A percentile compares a stretch with the other conserved stretches of the same genome.
Conservation (phyloP, 1,140 invertebrate genomes). For the Anoplophora glabripennis region DNA sequence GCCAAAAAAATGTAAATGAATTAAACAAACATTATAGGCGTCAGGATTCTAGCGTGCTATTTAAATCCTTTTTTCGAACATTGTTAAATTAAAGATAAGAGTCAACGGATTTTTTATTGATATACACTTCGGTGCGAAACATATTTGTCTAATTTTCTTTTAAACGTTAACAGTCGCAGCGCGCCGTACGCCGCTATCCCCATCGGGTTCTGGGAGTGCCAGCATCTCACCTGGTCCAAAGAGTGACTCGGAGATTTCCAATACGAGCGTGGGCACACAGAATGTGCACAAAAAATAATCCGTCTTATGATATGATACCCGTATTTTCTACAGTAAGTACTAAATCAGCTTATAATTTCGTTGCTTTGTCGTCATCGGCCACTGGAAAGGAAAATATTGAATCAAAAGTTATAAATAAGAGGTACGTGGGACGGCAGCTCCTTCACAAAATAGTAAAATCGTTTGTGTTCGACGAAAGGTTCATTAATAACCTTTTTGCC, state of each 20-base stretch:
- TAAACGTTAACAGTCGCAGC: too few species aligned
- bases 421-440: constrained; percentile 5
- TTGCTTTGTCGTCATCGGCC: background rate
- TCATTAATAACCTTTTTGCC: too few species aligned
- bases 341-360: constrained; percentile 21
- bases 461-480: too few species aligned
- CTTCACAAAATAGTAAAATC: too few species aligned
- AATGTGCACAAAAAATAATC: constrained; percentile 30
- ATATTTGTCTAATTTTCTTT: too few species aligned
- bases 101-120: too few species aligned
- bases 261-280: constrained; percentile 27
- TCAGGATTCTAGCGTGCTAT: too few species aligned
- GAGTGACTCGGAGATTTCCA: constrained; percentile 26
- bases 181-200: constrained; percentile 8
- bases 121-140: too few species aligned
- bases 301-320: constrained; percentile 26
- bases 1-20: too few species aligned
- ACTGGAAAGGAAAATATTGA: constrained; percentile 14
- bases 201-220: constrained; percentile 13
- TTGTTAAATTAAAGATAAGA: too few species aligned
- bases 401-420: constrained; percentile 21
- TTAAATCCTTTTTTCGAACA: too few species aligned
- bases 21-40: too few species aligned
- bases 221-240: constrained; percentile 27
- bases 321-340: constrained; percentile 12